A percentile compares a stretch with the other conserved stretches of the same genome.
phyloP scores from a whole-genome alignment of 2,888 invertebrate species.

The Lycaena phlaeas region DNA sequence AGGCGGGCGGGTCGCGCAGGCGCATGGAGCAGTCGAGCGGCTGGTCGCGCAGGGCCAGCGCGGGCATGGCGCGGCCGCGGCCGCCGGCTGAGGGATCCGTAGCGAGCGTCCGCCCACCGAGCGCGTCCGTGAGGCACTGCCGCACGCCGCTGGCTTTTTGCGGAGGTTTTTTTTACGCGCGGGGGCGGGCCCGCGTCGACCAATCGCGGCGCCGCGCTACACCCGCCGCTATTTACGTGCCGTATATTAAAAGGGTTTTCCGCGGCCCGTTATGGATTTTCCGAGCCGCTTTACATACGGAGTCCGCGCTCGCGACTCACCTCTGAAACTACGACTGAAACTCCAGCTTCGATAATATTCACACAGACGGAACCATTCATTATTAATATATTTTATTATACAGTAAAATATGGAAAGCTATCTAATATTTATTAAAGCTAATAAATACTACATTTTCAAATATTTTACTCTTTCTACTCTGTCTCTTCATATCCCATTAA shows the following conservation, averaged over 20 bases:
- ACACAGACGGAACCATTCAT: not conserved
- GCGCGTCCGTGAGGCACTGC: conserved; percentile 63
- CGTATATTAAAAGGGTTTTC: conserved; percentile 74
- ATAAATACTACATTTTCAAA: too few relatives aligned
- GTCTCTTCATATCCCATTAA: too few relatives aligned
- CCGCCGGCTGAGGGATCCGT: conserved; percentile 70
- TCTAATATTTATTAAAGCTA: too few relatives aligned
- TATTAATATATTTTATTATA: not conserved
- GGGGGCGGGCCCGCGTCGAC: conserved; percentile 54
- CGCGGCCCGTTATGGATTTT: conserved; percentile 71
- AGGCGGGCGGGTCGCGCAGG: conserved; percentile 60
- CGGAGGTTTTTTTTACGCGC: conserved; percentile 49
- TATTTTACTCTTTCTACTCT: too few relatives aligned
- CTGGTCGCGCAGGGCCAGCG: conserved; percentile 76
- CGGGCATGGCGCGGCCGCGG: conserved; percentile 75
- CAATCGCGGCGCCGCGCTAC: conserved; percentile 38
- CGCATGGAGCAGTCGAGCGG: conserved; percentile 83
- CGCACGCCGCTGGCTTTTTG: conserved; percentile 54
- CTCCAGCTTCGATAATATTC: not conserved
- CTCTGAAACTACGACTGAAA: not conserved
- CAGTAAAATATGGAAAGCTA: not conserved
- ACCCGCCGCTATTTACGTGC: conserved; percentile 62
- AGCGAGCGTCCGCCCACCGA: conserved; percentile 56
- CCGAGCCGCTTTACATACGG: conserved; percentile 61
- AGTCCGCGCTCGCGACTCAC: conserved; percentile 14